Base-by-base conservation (phyloP, 2,113 vertebrate species). In the Ammodytes dubius region DNA sequence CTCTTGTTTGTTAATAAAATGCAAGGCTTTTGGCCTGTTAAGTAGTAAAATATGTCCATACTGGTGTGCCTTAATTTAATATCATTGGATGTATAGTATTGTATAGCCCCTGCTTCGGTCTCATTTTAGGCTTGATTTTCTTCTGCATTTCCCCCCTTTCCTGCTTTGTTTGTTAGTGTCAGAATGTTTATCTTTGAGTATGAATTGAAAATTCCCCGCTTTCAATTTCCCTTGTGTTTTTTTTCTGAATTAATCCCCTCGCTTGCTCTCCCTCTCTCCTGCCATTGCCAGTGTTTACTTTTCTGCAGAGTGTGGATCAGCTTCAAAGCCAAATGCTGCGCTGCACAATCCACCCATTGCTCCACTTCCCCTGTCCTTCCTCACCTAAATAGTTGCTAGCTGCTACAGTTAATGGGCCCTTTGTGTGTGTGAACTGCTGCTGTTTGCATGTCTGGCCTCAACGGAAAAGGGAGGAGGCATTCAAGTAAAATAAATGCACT, bases 311-410 rank as follows among this genome's bases (percentile, higher is more conserved):
- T 63, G 74, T 49, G 76, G 86, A 88, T 89, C 40, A 77, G 80
- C 89, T 93, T 94, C 90, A 93, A 94, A 94, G 91, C 75, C 78
- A 65, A 91, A 93, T 92, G 89, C 39, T 63, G 64, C 82, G 83
- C 74, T 43, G 77, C 69, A 74, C 79, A 85, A 70, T 69, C 49
- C 87, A 84, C 88, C 86, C 84, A 85, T 8, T 75, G 83, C 87
- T 88, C 66, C 82, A 83, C 86, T 87, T 92, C 89, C 89, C 78
- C 77, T 65, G 71, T 78, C 83, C 87, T 86, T 87, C 74, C 75
- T 87, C 72, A 83, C 87, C 90, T 85, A 90, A 86, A 85, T 79
- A 83, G 64, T 74, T 77, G 70, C 65, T 84, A 67, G 83, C 85
- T 79, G 76, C 79, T 74, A 46, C 64, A 47, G 81, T 91, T 90